Evolutionary conservation across 2,797 vertebrate species (phyloP).

Genomic region (Acestrorhynchus altus): DNA sequence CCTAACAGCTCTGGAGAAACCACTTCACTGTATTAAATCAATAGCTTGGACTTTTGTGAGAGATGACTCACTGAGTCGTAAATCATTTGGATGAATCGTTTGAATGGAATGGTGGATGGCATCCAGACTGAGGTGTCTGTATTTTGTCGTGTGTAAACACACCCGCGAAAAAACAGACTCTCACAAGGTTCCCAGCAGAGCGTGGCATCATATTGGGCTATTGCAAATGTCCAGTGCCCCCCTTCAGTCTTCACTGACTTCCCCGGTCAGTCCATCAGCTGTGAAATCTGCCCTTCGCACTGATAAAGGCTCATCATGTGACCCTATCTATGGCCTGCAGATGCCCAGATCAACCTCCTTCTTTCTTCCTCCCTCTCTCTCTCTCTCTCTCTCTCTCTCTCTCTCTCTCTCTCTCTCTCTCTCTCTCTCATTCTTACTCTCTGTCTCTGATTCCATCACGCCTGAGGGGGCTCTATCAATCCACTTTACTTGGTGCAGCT

Average conservation of each 20-base stretch:
- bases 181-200: constrained; percentile 2
- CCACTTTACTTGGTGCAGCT: background rate
- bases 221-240: constrained; percentile 64
- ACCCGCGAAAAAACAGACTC: constrained; percentile 3
- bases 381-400: background rate
- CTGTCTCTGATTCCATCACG: background rate
- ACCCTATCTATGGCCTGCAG: constrained; percentile 82
- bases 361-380: constrained; percentile 59
- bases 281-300: constrained; percentile 81
- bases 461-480: background rate
- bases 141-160: constrained; percentile 41
- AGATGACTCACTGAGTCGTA: constrained; percentile 41
- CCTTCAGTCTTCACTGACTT: constrained; percentile 52
- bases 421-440: background rate
- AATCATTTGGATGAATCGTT: constrained; percentile 52
- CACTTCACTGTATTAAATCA: constrained; percentile 49
- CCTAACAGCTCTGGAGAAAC: constrained; percentile 65
- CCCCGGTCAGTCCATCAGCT: constrained; percentile 76
- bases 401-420: constrained; percentile 1
- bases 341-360: constrained; percentile 79
- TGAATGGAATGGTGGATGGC: constrained; percentile 37
- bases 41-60: constrained; percentile 45
- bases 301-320: constrained; percentile 79
- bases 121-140: constrained; percentile 35
- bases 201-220: constrained; percentile 23